Evolutionary conservation across 2,113 vertebrate species (phyloP), one percentile per base, ranked within the genome.

Genomic region (Mirza zaza): DNA sequence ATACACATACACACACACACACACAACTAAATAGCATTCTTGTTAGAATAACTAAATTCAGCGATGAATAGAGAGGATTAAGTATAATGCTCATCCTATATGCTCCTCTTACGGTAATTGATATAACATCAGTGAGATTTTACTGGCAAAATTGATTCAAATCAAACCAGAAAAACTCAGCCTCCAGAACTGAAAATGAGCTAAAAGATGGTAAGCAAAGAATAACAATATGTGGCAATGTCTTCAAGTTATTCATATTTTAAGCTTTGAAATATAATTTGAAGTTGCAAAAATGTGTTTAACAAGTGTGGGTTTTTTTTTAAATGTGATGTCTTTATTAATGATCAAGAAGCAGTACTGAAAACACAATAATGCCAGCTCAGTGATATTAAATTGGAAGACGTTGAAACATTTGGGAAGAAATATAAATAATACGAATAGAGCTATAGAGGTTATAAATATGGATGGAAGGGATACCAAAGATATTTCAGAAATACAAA

Each of bases 141-240:
- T 90, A 93, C 96, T 90, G 77, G 82, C 61, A 97, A 97, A 97
- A 97, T n/a, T 94, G 93, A 97, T 91, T 96, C 82, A 93, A 93
- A 96, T 97, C 88, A 97, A 93, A 89, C 93, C 39, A 81, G 97
- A 96, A 98, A 96, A 97, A 81, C 55, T 93, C 75, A 81, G 87
- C 79, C 36, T 94, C 63, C 21, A 95, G 95, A 96, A 95, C 68
- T 70, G 88, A 96, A 97, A 96, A 96, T 89, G 94, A 97, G 77
- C 71, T 89, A 67, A 92, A 87, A 95, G 94, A 90, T 79, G 71
- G 96, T 95, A 96, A 94, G 79, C 96, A 95, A 95, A 63, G 91
- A 68, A 93, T 96, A 94, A 94, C 92, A 95, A 77, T 91, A 91
- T 89, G 96, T 94, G 93, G 75, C 81, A 96, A 89, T 87, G 50